These are phyloP conservation scores for Otis tarda DNA, from an alignment of 2,113 vertebrate species.

Conservation along the genomic window DNA sequence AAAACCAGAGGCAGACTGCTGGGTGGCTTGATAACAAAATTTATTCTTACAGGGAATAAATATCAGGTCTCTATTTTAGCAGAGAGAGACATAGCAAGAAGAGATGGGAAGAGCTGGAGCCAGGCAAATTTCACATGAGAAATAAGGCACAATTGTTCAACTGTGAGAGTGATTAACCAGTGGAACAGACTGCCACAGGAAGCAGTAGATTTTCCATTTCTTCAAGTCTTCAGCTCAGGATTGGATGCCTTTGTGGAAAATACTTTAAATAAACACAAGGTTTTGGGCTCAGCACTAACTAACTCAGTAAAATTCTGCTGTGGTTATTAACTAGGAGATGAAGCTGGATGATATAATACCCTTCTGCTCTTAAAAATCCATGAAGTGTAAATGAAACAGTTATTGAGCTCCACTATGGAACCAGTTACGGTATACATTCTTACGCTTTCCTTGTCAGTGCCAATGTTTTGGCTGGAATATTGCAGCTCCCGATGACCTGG, in stretches of 20 bases:
- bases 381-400: background rate
- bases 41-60: background rate
- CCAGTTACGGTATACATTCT: background rate
- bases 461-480: background rate
- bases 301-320: background rate
- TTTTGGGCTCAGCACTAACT: background rate
- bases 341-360: background rate
- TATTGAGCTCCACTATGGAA: background rate
- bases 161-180: constrained; percentile 15
- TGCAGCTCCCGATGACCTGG: background rate
- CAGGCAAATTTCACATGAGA: constrained; percentile 2
- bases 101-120: background rate
- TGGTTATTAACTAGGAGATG: background rate
- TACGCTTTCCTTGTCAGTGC: background rate
- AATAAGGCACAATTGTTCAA: constrained; percentile 17
- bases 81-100: background rate
- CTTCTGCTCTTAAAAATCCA: constrained; percentile 29
- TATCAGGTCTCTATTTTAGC: background rate
- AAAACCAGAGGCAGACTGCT: background rate
- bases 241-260: constrained; percentile 56
- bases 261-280: constrained; percentile 38
- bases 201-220: constrained; percentile 54
- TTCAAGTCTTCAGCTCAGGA: constrained; percentile 28
- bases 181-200: constrained; percentile 6
- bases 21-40: background rate